Conservation (phyloP, 2,888 invertebrate species). For the Psylliodes chrysocephalus region DNA sequence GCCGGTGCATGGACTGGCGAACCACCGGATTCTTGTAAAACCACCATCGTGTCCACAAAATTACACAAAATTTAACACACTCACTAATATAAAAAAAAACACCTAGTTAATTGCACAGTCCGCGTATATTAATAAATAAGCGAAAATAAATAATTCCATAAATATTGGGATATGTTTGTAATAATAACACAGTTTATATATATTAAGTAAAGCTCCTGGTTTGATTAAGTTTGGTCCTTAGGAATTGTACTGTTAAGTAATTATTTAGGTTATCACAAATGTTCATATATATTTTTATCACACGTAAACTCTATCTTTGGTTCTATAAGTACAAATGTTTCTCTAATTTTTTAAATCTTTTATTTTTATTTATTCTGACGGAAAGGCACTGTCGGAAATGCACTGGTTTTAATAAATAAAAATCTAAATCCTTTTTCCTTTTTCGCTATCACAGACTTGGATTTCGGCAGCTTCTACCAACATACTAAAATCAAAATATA, state of each 20-base stretch:
- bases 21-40: constrained; percentile 80
- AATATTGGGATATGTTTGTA: constrained; percentile 30
- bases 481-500: constrained; percentile 31
- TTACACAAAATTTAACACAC: constrained; percentile 8
- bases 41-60: constrained; percentile 65
- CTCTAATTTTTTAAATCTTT: neutral
- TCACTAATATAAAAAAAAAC: constrained; percentile 2
- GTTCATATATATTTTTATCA: constrained; percentile 29
- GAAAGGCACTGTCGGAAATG: constrained; percentile 43
- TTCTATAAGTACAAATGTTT: constrained; percentile 38
- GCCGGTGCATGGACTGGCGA: constrained; percentile 70
- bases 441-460: constrained; percentile 46
- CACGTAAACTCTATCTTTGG: constrained; percentile 43
- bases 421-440: constrained; percentile 30
- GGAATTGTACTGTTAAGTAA: constrained; percentile 43
- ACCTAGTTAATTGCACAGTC: neutral
- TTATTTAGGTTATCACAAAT: constrained; percentile 43
- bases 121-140: constrained; percentile 4
- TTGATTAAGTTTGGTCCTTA: constrained; percentile 45
- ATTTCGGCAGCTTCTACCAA: constrained; percentile 25
- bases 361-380: constrained; percentile 1
- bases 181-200: constrained; percentile 29
- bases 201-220: constrained; percentile 43
- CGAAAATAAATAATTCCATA: constrained; percentile 27
- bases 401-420: constrained; percentile 37